Evolutionary conservation across 2,888 invertebrate species (phyloP), one percentile per base, ranked within the genome.

Genomic region (Zhengitettix transpicula): DNA sequence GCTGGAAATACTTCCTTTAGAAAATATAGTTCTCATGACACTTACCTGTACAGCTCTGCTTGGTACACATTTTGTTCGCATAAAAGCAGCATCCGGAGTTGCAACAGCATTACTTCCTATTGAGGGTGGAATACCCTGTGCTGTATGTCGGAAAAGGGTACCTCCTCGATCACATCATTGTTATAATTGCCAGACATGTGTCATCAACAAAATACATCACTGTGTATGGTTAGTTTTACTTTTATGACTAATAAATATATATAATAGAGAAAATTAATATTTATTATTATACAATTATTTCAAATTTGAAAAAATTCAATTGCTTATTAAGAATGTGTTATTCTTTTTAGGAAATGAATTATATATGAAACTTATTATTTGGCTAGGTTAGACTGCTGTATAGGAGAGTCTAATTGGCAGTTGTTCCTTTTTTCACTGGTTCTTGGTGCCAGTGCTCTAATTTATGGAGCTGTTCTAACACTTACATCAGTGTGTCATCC

Each of bases 401-500:
- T 94, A 64, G 86, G 91, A 12, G 80, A 82, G 65, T 81, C 81
- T 61, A 94, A 94, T 71, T 84, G 88, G 66, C 77, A 79, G 57
- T 84, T 84, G 72, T 94, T 88, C 70, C 69, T 91, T 56, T 71
- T 78, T 57, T 83, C 87, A 17, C 76, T 89, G 61, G 67, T 82
- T 56, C 81, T 82, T 67, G 83, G 84, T 9, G 75, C 85, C 58
- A 74, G 77, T 15, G 82, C 87, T 40, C 74, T 90, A 58, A 67
- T 84, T 52, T 83, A 87, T 71, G 89, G 89, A 54, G 81, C 86
- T 8, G 87, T 91, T 73, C 75, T 94, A 57, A 86, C 89, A 1
- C 74, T 93, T 65, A 92, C 91, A 1, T 86, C 90, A n/a, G 81
- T 93, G 1, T 91, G 93, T 69, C 89, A 89, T 72, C 90, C 91